Conservation (phyloP, 2,797 vertebrate genomes). For the Coracias cyanogaster region DNA sequence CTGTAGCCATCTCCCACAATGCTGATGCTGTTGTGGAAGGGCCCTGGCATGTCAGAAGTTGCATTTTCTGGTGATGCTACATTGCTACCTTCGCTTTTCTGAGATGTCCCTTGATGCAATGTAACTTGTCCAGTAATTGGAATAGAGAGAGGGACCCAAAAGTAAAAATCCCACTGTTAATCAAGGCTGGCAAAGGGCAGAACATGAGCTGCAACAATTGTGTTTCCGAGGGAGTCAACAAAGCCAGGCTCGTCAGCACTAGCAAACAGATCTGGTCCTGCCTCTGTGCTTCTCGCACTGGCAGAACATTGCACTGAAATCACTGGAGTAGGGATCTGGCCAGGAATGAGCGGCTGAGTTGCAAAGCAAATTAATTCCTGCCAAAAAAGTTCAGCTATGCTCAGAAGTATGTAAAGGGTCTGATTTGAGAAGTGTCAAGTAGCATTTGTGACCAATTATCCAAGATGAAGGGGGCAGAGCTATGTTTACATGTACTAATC, state of each 20-base stretch:
- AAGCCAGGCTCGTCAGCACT: not conserved
- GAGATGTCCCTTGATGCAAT: not conserved
- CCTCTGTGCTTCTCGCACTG: slow-evolving; percentile 6
- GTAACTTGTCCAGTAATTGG: not conserved
- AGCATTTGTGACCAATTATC: slow-evolving; percentile 85
- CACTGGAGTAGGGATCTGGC: slow-evolving; percentile 43
- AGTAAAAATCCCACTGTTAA: not conserved
- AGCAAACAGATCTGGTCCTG: slow-evolving; percentile 43
- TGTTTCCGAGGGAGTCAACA: slow-evolving; percentile 9
- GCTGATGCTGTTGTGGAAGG: not conserved
- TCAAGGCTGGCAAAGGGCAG: not conserved
- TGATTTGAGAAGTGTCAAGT: slow-evolving; percentile 80
- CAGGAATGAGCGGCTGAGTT: slow-evolving; percentile 78
- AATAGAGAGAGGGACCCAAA: not conserved
- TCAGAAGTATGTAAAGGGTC: slow-evolving; percentile 78
- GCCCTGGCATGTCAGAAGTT: not conserved
- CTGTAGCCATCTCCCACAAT: not conserved
- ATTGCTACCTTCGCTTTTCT: fast-evolving
- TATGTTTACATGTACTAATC: slow-evolving; percentile 77
- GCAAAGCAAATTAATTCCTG: slow-evolving; percentile 78
- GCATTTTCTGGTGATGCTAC: not conserved
- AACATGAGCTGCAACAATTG: not conserved
- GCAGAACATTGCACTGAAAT: slow-evolving; percentile 46
- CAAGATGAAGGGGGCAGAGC: slow-evolving; percentile 77
- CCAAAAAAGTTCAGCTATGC: slow-evolving; percentile 79